A percentile compares a stretch with the other conserved stretches of the same genome.
These are phyloP conservation scores for Prionace glauca DNA, from an alignment of 2,797 vertebrate genomes.

Conservation along the genomic window DNA sequence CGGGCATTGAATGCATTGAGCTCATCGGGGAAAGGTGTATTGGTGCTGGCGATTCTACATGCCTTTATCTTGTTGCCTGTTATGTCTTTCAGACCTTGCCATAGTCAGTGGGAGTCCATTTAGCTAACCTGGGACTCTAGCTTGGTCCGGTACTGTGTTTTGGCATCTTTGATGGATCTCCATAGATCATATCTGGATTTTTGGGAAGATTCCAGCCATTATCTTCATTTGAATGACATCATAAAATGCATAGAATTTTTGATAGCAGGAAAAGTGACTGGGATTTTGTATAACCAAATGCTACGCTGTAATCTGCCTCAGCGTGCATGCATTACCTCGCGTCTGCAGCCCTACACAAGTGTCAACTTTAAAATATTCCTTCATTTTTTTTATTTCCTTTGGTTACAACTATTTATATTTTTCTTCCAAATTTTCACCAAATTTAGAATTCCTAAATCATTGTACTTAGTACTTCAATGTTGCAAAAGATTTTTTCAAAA, in stretches of 20 bases:
- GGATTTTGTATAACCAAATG: background rate
- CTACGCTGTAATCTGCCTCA: background rate
- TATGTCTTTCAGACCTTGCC: too few species aligned
- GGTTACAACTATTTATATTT: background rate
- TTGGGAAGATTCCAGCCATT: background rate
- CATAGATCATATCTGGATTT: too few species aligned
- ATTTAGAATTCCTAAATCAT: background rate
- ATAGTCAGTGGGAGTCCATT: too few species aligned
- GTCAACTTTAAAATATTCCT: background rate
- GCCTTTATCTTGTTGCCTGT: too few species aligned
- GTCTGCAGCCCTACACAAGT: background rate
- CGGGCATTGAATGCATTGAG: too few species aligned
- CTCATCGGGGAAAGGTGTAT: too few species aligned
- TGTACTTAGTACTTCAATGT: background rate
- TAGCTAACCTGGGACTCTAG: too few species aligned
- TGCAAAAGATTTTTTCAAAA: background rate
- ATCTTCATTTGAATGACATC: background rate
- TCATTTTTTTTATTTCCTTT: background rate
- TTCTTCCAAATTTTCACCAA: background rate
- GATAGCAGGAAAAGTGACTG: background rate
- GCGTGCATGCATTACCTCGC: background rate
- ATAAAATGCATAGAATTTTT: background rate
- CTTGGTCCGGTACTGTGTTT: too few species aligned
- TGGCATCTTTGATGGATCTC: too few species aligned
- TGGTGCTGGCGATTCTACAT: too few species aligned